These are phyloP conservation scores for Lutjanus campechanus DNA, from an alignment of 2,797 vertebrate species.

Conservation along the genomic window DNA sequence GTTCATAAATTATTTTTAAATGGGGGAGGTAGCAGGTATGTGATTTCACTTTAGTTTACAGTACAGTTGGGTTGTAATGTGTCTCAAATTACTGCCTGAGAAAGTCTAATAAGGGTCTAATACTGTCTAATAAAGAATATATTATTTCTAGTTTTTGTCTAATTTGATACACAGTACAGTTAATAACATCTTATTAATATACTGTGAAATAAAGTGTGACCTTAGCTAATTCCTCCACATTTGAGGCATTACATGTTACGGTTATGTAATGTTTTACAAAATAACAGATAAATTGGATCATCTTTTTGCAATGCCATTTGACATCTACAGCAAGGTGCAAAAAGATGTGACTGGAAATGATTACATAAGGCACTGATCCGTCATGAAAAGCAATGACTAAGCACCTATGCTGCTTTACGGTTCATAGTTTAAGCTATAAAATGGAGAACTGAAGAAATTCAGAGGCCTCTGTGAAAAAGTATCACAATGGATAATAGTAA, in stretches of 20 bases:
- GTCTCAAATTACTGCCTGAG: no score
- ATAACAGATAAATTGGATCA: constrained; percentile 44
- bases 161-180: no score
- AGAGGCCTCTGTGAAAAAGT: constrained; percentile 1
- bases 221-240: constrained; percentile 25
- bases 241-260: constrained; percentile 2
- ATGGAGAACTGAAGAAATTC: constrained; percentile 31
- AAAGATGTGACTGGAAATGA: constrained; percentile 36
- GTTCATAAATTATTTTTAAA: no score
- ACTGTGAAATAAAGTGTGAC: neutral
- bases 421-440: neutral
- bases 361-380: constrained; percentile 30
- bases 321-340: constrained; percentile 38
- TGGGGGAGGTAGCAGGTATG: no score
- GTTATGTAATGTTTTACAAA: constrained; percentile 43
- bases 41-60: no score
- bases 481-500: constrained; percentile 24
- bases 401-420: constrained; percentile 23
- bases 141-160: no score
- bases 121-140: no score
- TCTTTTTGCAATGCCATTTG: constrained; percentile 46
- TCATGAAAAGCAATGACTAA: constrained; percentile 39
- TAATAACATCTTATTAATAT: neutral
- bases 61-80: no score
- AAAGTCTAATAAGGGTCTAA: no score